Percentiles rank a stretch among this genome's conserved stretches.
These are phyloP conservation scores for Gastracanthus pulcherrimus DNA, from an alignment of 2,888 invertebrate genomes.

Conservation along the genomic window DNA sequence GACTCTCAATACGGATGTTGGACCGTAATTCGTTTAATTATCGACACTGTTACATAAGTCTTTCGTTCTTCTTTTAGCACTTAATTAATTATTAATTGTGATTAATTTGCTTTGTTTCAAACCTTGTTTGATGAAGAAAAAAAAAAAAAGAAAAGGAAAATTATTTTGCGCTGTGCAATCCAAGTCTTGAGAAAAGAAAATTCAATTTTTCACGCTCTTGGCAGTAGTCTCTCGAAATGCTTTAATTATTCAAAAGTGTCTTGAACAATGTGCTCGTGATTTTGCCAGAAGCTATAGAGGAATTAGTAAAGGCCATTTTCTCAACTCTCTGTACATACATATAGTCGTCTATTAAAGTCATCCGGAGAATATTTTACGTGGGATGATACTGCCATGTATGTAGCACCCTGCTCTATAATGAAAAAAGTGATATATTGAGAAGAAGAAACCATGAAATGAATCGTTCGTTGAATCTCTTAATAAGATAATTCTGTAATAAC, in stretches of 20 bases:
- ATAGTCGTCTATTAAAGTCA: constrained; percentile 56
- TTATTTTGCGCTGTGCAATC: constrained; percentile 54
- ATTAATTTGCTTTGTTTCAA: constrained; percentile 36
- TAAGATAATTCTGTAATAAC: constrained; percentile 56
- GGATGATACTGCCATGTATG: constrained; percentile 75
- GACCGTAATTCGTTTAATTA: constrained; percentile 19
- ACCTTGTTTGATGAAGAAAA: not conserved
- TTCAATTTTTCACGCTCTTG: constrained; percentile 42
- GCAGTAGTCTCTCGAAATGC: constrained; percentile 47
- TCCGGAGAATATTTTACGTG: constrained; percentile 69
- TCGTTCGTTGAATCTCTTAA: constrained; percentile 59
- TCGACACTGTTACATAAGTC: constrained; percentile 8
- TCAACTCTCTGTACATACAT: constrained; percentile 61
- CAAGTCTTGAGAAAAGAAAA: constrained; percentile 36
- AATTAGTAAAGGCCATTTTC: constrained; percentile 67
- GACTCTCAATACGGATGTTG: constrained; percentile 22
- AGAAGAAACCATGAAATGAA: constrained; percentile 51
- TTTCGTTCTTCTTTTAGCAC: constrained; percentile 29
- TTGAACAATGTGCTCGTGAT: constrained; percentile 57
- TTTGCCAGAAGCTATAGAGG: constrained; percentile 50
- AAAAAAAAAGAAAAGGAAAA: not conserved
- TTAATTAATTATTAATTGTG: constrained; percentile 41
- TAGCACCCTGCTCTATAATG: constrained; percentile 68
- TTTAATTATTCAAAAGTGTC: constrained; percentile 59
- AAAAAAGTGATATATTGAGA: constrained; percentile 67